Evolutionary conservation across 1,140 invertebrate genomes (phyloP), one percentile per base, ranked within the genome.

Genomic region (Coptotermes formosanus): DNA sequence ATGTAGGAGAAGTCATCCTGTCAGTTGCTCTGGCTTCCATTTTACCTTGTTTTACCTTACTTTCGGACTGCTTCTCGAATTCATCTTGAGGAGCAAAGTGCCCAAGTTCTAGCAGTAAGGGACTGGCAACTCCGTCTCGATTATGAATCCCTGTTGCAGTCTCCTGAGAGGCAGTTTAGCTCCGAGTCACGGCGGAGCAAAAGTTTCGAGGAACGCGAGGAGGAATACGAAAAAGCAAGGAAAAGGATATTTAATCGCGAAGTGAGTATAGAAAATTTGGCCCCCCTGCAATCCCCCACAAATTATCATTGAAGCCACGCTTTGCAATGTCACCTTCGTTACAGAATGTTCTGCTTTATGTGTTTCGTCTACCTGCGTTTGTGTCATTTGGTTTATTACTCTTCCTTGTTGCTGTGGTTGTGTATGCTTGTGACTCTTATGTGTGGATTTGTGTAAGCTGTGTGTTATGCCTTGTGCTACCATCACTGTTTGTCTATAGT

Each of bases 171-270:
- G 86, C 89, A 94, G 88, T 92, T 91, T 75, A 92, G 93, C 30
- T 93, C 94, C 84, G 94, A 95, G 87, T 94, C 93, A 86, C 92
- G 95, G 85, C 92, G 96, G 82, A 96, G 95, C 89, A 97, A 97
- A 90, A 98, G 96, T 88, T 96, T 97, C 89, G 97, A 98, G 90
- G 97, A 98, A 90, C 92, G 97, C 44, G 96, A 98, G 89, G 95
- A 96, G 88, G 96, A 97, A 87, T 98, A 98, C 90, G 96, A 97
- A 89, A 94, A 95, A 89, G 96, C 94, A 44, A 92, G 96, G 64
- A 93, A 95, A 88, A 93, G 97, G 90, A 98, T 97, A 91, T 97
- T 97, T 89, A 96, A 95, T 91, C 88, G 93, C 91, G 64, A 75
- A 75, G 64, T 75, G 64, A 75, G 64, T 75, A 75, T 25, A 75